Conservation (phyloP, 1,140 invertebrate genomes). For the Bombus confusus region DNA sequence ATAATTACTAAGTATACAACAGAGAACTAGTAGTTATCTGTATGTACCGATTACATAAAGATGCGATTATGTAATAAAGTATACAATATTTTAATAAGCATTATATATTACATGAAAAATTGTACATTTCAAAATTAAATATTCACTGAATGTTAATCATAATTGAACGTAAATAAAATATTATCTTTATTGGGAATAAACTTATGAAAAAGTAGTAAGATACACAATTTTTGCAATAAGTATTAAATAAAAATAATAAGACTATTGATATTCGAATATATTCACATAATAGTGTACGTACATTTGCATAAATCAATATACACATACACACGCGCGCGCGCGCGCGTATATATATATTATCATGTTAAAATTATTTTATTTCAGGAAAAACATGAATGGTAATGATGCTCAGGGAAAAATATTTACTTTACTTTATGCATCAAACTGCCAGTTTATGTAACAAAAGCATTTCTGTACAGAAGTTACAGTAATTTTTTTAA, state of each 20-base stretch:
- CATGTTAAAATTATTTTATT: conserved; percentile 5
- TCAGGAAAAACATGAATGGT: not conserved
- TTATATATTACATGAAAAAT: conserved; percentile 4
- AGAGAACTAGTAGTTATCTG: not conserved
- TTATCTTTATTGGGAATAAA: conserved; percentile 1
- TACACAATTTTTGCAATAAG: not conserved
- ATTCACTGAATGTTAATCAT: not conserved
- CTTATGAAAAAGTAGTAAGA: not conserved
- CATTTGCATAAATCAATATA: conserved; percentile 15
- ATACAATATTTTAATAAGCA: conserved; percentile 11
- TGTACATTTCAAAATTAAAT: conserved; percentile 17
- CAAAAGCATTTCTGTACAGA: conserved; percentile 22
- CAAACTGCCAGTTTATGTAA: conserved; percentile 21
- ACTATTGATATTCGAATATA: not conserved
- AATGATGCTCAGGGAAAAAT: not conserved
- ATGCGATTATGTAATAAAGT: conserved; percentile 11
- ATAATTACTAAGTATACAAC: conserved; percentile 18
- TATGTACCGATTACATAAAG: conserved; percentile 37
- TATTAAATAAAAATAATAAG: not conserved
- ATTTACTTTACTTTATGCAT: conserved; percentile 25
- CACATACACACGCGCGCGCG: no score
- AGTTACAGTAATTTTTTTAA: not conserved
- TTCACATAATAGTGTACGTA: not conserved
- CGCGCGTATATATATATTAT: no score
- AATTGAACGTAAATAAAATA: conserved; percentile 14